Evolutionary conservation across 1,140 invertebrate species (phyloP), one percentile per base, ranked within the genome.

Genomic region (Drosophila funebris): DNA sequence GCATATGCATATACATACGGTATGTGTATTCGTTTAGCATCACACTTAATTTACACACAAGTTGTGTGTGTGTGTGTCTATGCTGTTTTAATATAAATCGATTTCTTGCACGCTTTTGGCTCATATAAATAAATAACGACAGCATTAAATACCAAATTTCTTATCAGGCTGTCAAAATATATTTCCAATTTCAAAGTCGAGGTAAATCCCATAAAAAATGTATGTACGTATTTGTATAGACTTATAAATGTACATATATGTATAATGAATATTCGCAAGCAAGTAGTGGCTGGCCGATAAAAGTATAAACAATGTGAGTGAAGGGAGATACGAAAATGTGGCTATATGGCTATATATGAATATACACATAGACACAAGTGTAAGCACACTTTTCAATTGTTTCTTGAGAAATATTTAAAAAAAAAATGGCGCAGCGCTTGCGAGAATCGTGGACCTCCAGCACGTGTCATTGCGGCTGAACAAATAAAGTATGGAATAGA

Each of bases 151-250:
- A 20, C 5, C 33, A 11, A 50, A 41, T 53, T 31, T 33, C 69
- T 75, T 82, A 82, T 82, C 78, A 72, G 27, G 24, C 39, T 29
- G 61, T 33, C 54, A 53, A 70, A 78, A 75, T 18, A 7, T 41
- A 41, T 41, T 76, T 78, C 71, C 39, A 63, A 78, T 78, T 84
- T 83, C 76, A 83, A 78, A 82, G 79, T 82, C 79, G 79, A 83
- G 71, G 79, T 72, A 64, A 82, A 63, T 54, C 54, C 36, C 46
- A 70, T 53, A 58, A 53, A 61, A 29, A 43, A 46, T 24, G 22
- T 24, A 57, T 33, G 29, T n/a, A 44, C 16, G 16, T 4, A 27
- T 27, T 27, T 6, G 24, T 27, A 44, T 20, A 61, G 44, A 37
- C 36, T 39, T 24, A 62, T 24, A 20, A 14, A 11, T 54, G 5